Base-by-base conservation (phyloP, 2,888 invertebrate genomes). In the Ecdyonurus torrentis region DNA sequence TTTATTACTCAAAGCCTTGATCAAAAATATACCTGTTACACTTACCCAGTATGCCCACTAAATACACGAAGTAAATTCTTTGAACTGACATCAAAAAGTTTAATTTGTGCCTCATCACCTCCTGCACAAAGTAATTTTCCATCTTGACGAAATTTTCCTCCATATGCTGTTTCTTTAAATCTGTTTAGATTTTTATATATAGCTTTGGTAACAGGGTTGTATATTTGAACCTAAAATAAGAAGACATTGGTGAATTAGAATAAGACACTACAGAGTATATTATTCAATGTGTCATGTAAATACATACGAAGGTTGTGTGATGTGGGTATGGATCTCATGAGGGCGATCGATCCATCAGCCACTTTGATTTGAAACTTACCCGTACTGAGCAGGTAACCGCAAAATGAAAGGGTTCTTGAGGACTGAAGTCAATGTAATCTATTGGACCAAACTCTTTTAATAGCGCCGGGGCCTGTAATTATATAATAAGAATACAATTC, bases 391-490 rank as follows among this genome's bases (percentile, higher is more conserved):
- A 92, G 63, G 97, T 94, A 20, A 93, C 89, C 5, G 94, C 95
- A 77, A 96, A 91, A 73, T 90, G 86, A 77, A 91, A 83, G 0
- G 96, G 95, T 71, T 91, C 87, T 10, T 86, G 81, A 0, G 92
- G 91, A 65, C 91, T 89, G 72, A 97, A 92, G 73, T 94, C 89
- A 58, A 97, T 83, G 71, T 90, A 87, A 72, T 94, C 92, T 63
- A 98, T 89, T 0, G 91, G 86, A 23, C 93, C 93, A 75, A 89
- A 92, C 75, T 97, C 96, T 74, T 96, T 95, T 0, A 92, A 83
- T 52, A 92, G 79, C 1, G 91, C 88, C 24, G 94, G 92, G 64
- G 83, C 80, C 94, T 89, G 72, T 70, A 74, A 71, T 63, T 62
- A 69, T 67, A 64, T 62, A 63, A 22, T n/a, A n/a, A n/a, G n/a